phyloP scores from a whole-genome alignment of 1,140 invertebrate genomes.

The Leguminivora glycinivorella region DNA sequence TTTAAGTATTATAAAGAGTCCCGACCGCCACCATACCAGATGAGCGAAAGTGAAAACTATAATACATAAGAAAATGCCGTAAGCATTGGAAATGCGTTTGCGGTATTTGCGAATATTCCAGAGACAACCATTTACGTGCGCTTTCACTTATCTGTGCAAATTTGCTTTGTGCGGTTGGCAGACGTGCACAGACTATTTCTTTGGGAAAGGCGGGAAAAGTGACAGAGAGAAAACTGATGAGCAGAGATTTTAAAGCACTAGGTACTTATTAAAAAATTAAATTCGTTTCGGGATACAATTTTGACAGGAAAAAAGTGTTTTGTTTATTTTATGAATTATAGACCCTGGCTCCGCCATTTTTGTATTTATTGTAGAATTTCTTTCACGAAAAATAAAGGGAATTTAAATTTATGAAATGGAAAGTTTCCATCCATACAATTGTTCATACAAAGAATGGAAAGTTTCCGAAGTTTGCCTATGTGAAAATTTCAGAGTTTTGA shows the following conservation, averaged over 20 bases:
- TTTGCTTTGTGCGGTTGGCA: constrained; percentile 25
- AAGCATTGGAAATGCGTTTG: constrained; percentile 20
- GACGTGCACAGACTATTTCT: neutral
- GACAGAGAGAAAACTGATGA: neutral
- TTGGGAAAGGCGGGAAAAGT: constrained; percentile 14
- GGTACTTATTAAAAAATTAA: no score
- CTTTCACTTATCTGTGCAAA: constrained; percentile 27
- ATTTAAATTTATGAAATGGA: no score
- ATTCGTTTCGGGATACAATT: no score
- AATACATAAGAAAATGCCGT: constrained; percentile 12
- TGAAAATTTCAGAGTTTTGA: no score
- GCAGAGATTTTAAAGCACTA: neutral
- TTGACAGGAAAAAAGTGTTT: no score
- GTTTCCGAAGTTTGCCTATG: no score
- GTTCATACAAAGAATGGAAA: no score
- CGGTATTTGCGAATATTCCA: constrained; percentile 16
- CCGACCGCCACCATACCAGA: neutral
- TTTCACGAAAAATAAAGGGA: no score
- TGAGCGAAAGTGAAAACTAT: constrained; percentile 21
- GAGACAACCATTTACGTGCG: constrained; percentile 31
- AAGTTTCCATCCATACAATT: no score
- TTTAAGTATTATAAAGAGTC: constrained; percentile 13
- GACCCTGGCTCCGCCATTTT: no score
- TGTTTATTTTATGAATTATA: no score
- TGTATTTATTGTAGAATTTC: no score